Conservation (phyloP, 2,888 invertebrate species). For the Drosophila kambysellisi region DNA sequence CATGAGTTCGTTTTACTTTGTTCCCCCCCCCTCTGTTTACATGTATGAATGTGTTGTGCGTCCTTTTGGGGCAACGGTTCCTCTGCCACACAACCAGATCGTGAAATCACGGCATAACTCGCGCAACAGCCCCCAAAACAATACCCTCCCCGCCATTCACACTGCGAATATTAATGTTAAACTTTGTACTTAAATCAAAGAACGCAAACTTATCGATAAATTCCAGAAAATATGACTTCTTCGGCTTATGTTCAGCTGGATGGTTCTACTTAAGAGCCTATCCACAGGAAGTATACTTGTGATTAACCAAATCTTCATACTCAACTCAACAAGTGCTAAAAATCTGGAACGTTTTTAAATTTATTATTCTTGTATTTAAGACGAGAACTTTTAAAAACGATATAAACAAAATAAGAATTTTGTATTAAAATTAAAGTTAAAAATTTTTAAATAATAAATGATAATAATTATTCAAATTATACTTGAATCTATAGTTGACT, state of each 20-base stretch:
- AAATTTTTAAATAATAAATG: not conserved
- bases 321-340: not conserved
- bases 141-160: not conserved
- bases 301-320: not conserved
- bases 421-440: not conserved
- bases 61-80: conserved; percentile 49
- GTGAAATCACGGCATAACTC: conserved; percentile 70
- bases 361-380: not conserved
- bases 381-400: not conserved
- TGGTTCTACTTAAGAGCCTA: not conserved
- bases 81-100: conserved; percentile 41
- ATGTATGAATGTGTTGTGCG: conserved; percentile 23
- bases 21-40: conserved; percentile 6
- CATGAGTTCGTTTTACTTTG: conserved; percentile 58
- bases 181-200: not conserved
- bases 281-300: not conserved
- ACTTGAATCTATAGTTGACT: not conserved
- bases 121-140: conserved; percentile 26
- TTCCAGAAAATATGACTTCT: not conserved
- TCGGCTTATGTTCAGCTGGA: not conserved
- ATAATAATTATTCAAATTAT: too few relatives aligned
- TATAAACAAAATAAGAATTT: not conserved
- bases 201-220: not conserved
- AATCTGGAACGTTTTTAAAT: not conserved
- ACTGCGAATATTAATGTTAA: not conserved